phyloP scores from a whole-genome alignment of 2,888 invertebrate species.

The Eupithecia abbreviata region DNA sequence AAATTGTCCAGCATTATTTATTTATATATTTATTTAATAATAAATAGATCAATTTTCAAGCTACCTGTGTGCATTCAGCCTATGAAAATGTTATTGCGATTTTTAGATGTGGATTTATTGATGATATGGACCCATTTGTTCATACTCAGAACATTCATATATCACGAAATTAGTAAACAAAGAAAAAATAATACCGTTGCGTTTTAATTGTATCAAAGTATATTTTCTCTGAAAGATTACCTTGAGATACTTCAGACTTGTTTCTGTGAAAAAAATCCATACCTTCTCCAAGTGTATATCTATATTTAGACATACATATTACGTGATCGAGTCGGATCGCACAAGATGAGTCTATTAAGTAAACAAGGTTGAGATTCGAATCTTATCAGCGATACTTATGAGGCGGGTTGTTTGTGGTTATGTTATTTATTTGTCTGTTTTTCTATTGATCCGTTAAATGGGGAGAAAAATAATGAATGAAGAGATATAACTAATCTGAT shows the following conservation, averaged over 20 bases:
- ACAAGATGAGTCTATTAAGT: conserved; percentile 35
- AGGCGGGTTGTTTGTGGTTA: conserved; percentile 34
- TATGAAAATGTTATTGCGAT: no score
- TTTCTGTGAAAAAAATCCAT: background rate
- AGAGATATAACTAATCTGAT: background rate
- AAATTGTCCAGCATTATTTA: no score
- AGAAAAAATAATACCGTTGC: background rate
- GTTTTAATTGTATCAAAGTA: no score
- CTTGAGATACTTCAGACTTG: background rate
- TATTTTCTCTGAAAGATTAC: background rate
- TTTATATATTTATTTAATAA: no score
- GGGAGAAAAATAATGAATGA: background rate
- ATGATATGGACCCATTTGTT: no score
- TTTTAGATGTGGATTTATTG: no score
- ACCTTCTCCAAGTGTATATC: background rate
- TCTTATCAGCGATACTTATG: conserved; percentile 45
- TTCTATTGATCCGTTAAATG: conserved; percentile 13
- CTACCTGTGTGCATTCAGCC: no score
- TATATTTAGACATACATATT: conserved; percentile 21
- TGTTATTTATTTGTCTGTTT: conserved; percentile 28
- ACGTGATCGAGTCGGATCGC: conserved; percentile 20
- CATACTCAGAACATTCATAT: background rate
- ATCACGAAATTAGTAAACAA: background rate
- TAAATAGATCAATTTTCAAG: no score
- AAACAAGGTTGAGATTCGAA: conserved; percentile 42